Evolutionary conservation across 2,113 vertebrate species (phyloP), one percentile per base, ranked within the genome.

Genomic region (Sceloporus undulatus): DNA sequence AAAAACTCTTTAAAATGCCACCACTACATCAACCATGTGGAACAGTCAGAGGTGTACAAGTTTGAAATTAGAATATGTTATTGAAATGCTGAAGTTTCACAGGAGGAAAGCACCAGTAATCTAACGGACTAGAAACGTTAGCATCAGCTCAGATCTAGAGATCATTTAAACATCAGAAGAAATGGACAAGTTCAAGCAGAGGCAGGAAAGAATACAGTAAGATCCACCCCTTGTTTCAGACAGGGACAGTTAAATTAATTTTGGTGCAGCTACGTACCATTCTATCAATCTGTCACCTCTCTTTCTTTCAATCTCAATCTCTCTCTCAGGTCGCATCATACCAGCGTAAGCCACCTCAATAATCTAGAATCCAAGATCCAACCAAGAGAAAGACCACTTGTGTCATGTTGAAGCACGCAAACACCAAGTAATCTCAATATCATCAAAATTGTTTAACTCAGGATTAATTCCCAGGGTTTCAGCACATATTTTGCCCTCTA

Each of bases 401-500:
- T 40, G 19, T 66, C 59, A 66, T 40, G 62, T 27, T 25, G 42
- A 83, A 83, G 65, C 40, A 70, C 10, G 27, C 2, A 29, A 48
- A 7, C 13, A 62, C 18, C 7, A 34, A 42, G 38, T 48, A 1
- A 18, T 21, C 21, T 3, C 2, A 1, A 2, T 54, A 56, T 66
- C 23, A 21, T 66, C 65, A 9, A 5, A n/a, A 79, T 8, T n/a
- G 78, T 79, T 23, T 56, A 38, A 65, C 29, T 27, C 5, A 2
- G 48, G 42, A 74, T 71, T 13, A 4, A 23, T 56, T 71, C 54
- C 34, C 19, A 79, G 13, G 68, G 48, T 0, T 1, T 73, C 65
- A 11, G 8, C 27, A 5, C n/a, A 9, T 0, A 0, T n/a, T 29
- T 65, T 84, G 48, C 42, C 88, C 93, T 92, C 92, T 91, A 93